These are phyloP conservation scores for Anoplopoma fimbria DNA, from an alignment of 2,113 vertebrate genomes.

Conservation along the genomic window DNA sequence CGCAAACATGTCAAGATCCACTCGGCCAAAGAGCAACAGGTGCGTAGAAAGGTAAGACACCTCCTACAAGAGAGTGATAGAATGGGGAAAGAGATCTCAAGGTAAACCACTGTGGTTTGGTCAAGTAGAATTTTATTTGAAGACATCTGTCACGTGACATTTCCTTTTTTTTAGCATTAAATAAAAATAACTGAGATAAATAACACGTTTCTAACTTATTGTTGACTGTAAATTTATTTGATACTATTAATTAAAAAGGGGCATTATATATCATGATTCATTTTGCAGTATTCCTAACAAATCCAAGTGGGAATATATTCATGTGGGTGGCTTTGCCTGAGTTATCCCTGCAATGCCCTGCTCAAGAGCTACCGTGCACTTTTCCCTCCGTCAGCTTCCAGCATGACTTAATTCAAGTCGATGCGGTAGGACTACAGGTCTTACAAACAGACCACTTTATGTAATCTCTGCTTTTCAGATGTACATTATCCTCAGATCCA, in stretches of 20 bases:
- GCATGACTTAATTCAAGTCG: conserved; percentile 25
- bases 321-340: background rate
- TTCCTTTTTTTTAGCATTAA: background rate
- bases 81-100: background rate
- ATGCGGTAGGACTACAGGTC: conserved; percentile 8
- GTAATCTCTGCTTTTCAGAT: conserved; percentile 41
- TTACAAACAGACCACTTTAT: conserved; percentile 34
- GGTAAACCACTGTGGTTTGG: background rate
- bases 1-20: conserved; percentile 99
- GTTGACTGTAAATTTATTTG: background rate
- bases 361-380: conserved; percentile 12
- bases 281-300: background rate
- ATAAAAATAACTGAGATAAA: background rate
- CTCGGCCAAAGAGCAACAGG: conserved; percentile 96
- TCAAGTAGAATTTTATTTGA: background rate
- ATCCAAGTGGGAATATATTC: background rate
- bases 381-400: conserved; percentile 5
- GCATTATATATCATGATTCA: background rate
- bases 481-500: conserved; percentile 53
- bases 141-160: background rate
- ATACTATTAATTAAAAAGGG: background rate
- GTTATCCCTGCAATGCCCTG: background rate
- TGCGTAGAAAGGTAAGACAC: conserved; percentile 94
- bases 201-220: background rate
- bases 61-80: background rate